phyloP scores from a whole-genome alignment of 2,113 vertebrate genomes.

The Menura novaehollandiae region DNA sequence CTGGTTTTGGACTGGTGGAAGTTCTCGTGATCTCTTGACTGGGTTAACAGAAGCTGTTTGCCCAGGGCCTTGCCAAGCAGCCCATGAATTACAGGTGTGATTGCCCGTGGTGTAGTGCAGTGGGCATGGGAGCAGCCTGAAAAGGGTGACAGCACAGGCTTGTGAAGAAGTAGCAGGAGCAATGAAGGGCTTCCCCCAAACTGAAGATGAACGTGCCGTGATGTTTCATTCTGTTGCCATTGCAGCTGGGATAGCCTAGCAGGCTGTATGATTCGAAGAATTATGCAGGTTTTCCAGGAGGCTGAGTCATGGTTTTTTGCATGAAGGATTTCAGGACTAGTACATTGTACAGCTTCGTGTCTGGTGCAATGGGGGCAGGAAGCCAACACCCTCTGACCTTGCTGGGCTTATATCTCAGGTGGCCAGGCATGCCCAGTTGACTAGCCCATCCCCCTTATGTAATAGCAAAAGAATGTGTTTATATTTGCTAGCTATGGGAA shows the following conservation, averaged over 20 bases:
- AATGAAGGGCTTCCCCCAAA: not conserved
- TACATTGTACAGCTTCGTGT: too few relatives aligned
- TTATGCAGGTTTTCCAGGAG: too few relatives aligned
- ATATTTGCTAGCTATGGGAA: too few relatives aligned
- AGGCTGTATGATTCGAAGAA: too few relatives aligned
- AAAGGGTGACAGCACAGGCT: not conserved
- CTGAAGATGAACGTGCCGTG: not conserved
- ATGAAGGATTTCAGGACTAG: too few relatives aligned
- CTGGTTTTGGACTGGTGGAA: not conserved
- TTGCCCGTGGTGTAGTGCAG: not conserved
- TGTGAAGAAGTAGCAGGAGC: not conserved
- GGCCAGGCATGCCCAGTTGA: too few relatives aligned
- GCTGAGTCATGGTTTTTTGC: too few relatives aligned
- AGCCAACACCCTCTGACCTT: too few relatives aligned
- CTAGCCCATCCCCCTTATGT: too few relatives aligned
- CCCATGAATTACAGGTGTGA: not conserved
- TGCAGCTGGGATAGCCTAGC: not conserved
- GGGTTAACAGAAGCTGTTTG: not conserved
- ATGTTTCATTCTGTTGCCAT: not conserved
- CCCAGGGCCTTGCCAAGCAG: not conserved
- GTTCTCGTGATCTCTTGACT: fast-evolving
- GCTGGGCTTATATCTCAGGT: too few relatives aligned
- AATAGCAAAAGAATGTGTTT: too few relatives aligned
- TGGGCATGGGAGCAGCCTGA: not conserved
- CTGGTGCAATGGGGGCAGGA: too few relatives aligned